phyloP scores from a whole-genome alignment of 1,140 invertebrate species.

The Acromyrmex echinatior region DNA sequence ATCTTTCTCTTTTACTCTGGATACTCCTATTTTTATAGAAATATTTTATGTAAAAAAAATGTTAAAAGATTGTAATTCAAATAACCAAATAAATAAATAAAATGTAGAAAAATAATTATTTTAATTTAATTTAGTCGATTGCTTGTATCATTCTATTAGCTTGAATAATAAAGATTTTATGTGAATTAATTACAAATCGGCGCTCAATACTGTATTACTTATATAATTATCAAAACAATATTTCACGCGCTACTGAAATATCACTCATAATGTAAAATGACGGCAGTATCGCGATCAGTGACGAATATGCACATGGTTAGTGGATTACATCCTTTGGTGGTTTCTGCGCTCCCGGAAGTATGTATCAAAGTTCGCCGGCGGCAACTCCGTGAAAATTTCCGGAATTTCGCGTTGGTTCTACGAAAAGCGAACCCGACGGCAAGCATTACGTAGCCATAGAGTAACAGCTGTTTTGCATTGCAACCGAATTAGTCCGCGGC shows the following conservation, averaged over 20 bases:
- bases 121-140: not conserved
- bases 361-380: constrained; percentile 27
- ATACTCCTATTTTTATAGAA: not conserved
- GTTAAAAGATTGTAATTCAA: not conserved
- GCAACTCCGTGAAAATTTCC: constrained; percentile 23
- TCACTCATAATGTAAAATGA: constrained; percentile 33
- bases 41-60: not conserved
- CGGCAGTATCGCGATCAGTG: constrained; percentile 3
- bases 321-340: constrained; percentile 32
- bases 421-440: constrained; percentile 31
- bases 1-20: no score
- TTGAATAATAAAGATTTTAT: not conserved
- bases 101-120: not conserved
- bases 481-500: constrained; percentile 75
- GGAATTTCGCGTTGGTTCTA: constrained; percentile 25
- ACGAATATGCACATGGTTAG: constrained; percentile 12
- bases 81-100: not conserved
- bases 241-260: not conserved
- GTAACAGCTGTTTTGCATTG: constrained; percentile 77
- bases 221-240: constrained; percentile 10
- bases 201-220: not conserved
- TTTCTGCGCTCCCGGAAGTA: constrained; percentile 38
- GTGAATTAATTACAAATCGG: not conserved
- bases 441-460: constrained; percentile 27
- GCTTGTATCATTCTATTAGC: constrained; percentile 4